These are phyloP conservation scores for Drosophila nigritarsus DNA, from an alignment of 2,888 invertebrate genomes.

Conservation along the genomic window DNA sequence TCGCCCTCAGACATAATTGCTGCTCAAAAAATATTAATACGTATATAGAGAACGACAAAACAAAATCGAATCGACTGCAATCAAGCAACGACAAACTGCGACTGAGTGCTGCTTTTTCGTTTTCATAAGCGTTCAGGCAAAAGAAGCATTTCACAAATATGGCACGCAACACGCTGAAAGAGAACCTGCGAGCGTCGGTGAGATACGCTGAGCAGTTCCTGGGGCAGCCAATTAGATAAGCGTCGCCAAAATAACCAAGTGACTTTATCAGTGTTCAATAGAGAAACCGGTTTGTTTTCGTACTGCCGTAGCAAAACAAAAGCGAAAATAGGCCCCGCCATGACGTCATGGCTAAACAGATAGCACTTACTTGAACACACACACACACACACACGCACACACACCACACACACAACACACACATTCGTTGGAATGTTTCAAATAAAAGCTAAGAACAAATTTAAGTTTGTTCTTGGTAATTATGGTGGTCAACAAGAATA, in stretches of 20 bases:
- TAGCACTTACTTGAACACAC: slow-evolving; percentile 18
- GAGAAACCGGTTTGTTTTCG: slow-evolving; percentile 71
- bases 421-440: neutral
- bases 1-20: slow-evolving; percentile 83
- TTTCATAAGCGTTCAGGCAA: slow-evolving; percentile 11
- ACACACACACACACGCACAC: neutral
- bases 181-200: slow-evolving; percentile 48
- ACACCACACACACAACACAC: neutral
- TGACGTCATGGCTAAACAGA: slow-evolving; percentile 57
- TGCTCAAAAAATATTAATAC: slow-evolving; percentile 14
- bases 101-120: slow-evolving; percentile 51
- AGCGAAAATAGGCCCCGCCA: slow-evolving; percentile 31
- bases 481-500: neutral
- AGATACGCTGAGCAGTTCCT: slow-evolving; percentile 35
- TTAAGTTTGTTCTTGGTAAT: neutral
- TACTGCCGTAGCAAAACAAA: slow-evolving; percentile 72
- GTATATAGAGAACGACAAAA: neutral
- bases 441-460: neutral
- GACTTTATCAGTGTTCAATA: slow-evolving; percentile 54
- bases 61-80: slow-evolving; percentile 29
- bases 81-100: slow-evolving; percentile 45
- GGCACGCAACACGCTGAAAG: slow-evolving; percentile 16
- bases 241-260: slow-evolving; percentile 74
- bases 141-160: slow-evolving; percentile 18
- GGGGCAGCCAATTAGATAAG: slow-evolving; percentile 72